Base-by-base conservation (phyloP, 2,797 vertebrate species). In the Sebastes matsubarae region DNA sequence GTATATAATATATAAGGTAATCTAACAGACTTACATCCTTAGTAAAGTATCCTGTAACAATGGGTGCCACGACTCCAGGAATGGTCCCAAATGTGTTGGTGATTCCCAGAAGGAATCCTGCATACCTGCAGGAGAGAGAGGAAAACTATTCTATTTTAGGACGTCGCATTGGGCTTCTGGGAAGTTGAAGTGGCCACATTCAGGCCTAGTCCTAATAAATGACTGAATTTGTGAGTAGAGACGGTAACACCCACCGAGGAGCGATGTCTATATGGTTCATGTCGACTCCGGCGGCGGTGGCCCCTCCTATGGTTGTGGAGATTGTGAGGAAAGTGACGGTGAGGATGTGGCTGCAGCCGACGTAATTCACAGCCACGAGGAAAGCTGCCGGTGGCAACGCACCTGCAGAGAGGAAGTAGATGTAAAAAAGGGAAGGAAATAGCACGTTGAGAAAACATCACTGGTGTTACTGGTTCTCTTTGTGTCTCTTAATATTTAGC, bases 211-310 rank as follows among this genome's bases (percentile, higher is more conserved):
- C n/a, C 22, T 4, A 20, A 72, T 2, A 18, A 77, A 65, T 13
- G n/a, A 18, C 6, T 13, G 20, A 34, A 38, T 59, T 24, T 36
- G 16, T 38, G 9, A 34, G 77, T 30, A 1, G 1, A 20, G 38
- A 25, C 0, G 5, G 2, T 2, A 4, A 66, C 25, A 77, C 94
- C 78, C 89, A 97, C 97, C 95, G 94, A 29, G 97, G 97, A 2
- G 96, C 97, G 3, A 97, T 95, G 82, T 98, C 97, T 13, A 98
- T 94, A 78, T 97, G 97, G 92, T 97, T 98, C 29, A 97, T 95
- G 86, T 86, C 97, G 89, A 97, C 96, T 42, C 97, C 97, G 0
- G 95, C 83, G 18, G 94, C 81, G 3, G 93, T 95, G 77, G 60
- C 38, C 14, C 95, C 97, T 46, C 95, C 96, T 1, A 95, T 68